Base-by-base conservation (phyloP, 2,888 invertebrate genomes). In the Nematopogon swammerdamellus region DNA sequence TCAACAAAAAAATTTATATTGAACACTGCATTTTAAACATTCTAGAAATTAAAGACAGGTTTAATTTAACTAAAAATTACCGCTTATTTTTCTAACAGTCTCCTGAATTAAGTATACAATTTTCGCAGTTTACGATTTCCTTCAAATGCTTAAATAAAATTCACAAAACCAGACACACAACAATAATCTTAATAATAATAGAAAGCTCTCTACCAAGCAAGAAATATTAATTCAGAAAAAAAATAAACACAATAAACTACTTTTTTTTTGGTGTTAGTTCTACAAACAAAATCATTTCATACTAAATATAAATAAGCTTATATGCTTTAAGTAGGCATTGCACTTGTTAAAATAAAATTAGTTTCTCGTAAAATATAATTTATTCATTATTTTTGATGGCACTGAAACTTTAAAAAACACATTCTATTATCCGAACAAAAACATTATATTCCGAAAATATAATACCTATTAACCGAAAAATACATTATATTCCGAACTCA, bases 261-360 rank as follows among this genome's bases (percentile, higher is more conserved):
- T 67, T 70, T 73, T 64, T 76, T 70, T 77, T 77, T 77, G 77
- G 77, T 77, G 77, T 77, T 77, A 77, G 77, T 77, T 72, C 65
- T 71, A 68, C 62, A 36, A 36, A 64, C 61, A 65, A 65, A 62
- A 62, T 14, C 4, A 8, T 36, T 64, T 64, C 65, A 57, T 58
- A 62, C 57, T 63, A 64, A 63, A 61, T 4, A 30, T 29, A 68
- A 75, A 74, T 73, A 72, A 68, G 11, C 4, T 14, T 36, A 69
- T 69, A 65, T 55, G 18, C 14, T 50, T 67, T 69, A 69, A 67
- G 67, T 68, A 68, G 60, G 66, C 62, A 72, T 74, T 73, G 71
- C 71, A 74, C 70, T 36, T 14, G 14, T 3, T 14, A 36, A 36
- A 36, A 36, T 25, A 57, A 64, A 63, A 62, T 60, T 54, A 59